Conservation (phyloP, 2,797 vertebrate species). For the Setipinna tenuifilis region DNA sequence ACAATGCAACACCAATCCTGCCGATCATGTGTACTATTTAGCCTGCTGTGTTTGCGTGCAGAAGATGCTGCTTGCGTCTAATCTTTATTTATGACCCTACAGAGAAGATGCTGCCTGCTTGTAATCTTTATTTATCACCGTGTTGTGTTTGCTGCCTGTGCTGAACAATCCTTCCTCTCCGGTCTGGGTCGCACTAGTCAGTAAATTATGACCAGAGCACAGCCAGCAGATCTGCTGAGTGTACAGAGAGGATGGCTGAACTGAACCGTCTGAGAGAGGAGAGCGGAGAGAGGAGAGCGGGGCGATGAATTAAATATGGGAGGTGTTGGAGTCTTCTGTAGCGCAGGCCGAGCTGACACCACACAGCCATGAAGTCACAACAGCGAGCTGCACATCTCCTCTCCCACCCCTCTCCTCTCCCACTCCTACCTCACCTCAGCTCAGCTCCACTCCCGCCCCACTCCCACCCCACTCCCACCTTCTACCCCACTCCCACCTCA, state of each 20-base stretch:
- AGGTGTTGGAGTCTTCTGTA: neutral
- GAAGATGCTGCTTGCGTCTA: too few relatives aligned
- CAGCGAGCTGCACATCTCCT: neutral
- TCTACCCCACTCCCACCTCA: neutral
- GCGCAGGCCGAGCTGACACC: neutral
- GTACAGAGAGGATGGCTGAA: neutral
- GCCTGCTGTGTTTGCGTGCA: too few relatives aligned
- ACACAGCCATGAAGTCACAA: neutral
- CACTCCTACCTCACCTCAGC: neutral
- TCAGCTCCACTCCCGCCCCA: neutral
- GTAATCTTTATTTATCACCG: neutral
- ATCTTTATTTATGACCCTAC: neutral
- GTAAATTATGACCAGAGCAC: neutral
- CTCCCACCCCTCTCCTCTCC: neutral
- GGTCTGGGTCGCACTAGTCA: neutral
- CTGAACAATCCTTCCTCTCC: neutral
- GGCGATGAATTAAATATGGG: neutral
- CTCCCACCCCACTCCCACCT: too few relatives aligned
- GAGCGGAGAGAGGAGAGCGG: too few relatives aligned
- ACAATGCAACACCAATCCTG: neutral
- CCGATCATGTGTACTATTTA: neutral
- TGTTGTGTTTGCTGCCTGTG: neutral
- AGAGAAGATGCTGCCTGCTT: too few relatives aligned
- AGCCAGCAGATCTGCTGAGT: neutral
- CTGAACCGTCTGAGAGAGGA: too few relatives aligned